These are phyloP conservation scores for Poliocrania exsul DNA, from an alignment of 2,797 vertebrate genomes.

Conservation along the genomic window DNA sequence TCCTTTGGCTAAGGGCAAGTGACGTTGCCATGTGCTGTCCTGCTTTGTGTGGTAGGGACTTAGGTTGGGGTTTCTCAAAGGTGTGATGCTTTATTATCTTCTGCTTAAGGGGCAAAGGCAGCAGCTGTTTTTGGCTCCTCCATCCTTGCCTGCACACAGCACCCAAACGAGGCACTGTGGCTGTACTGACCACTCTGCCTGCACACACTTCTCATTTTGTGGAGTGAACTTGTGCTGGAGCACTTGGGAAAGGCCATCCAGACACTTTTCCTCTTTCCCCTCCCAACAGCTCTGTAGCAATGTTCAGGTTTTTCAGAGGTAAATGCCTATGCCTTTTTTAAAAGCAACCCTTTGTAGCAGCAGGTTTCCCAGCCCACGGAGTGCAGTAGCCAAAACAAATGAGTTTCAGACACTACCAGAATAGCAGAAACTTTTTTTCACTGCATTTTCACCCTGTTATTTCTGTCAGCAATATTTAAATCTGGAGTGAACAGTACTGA, in stretches of 20 bases:
- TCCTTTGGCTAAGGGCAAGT: accelerated
- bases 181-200: neutral
- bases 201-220: neutral
- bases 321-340: neutral
- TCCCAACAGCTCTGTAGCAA: neutral
- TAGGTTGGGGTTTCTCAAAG: neutral
- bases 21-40: accelerated
- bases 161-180: accelerated
- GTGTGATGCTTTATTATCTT: neutral
- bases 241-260: neutral
- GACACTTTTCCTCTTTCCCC: neutral
- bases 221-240: neutral
- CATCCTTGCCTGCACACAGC: neutral
- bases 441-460: neutral
- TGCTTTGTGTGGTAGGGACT: accelerated
- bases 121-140: neutral
- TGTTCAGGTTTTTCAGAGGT: neutral
- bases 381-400: neutral
- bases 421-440: neutral
- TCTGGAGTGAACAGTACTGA: neutral
- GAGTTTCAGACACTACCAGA: neutral
- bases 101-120: neutral
- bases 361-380: neutral
- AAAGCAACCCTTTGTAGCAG: neutral
- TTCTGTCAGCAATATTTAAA: neutral